Base-by-base conservation (phyloP, 2,888 invertebrate species). In the Sinohyriopsis cumingii region DNA sequence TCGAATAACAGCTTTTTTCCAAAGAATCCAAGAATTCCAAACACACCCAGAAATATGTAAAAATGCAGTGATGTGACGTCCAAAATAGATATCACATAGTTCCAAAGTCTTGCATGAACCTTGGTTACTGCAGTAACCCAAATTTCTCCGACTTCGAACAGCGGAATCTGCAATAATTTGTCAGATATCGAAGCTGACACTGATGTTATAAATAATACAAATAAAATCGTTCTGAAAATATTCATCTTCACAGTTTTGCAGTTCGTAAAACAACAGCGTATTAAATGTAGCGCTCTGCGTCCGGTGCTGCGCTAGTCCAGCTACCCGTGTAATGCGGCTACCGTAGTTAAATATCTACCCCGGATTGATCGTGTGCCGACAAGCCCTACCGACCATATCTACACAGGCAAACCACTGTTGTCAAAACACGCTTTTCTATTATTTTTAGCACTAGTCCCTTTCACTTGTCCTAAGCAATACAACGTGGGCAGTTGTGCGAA, bases 121-220 rank as follows among this genome's bases (percentile, higher is more conserved):
- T 75, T 72, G 3, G 74, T 65, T 2, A 77, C 77, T 1, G 85
- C 81, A 33, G 77, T 79, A 20, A 82, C 61, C 83, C 84, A 86
- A 24, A 83, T 62, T 57, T 78, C 79, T 5, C 85, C 83, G 19
- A 85, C 80, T 67, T 84, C 84, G 12, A 85, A 72, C 20, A 85
- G 59, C 0, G 84, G 81, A 5, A 82, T 75, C 55, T 80, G 73
- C 15, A 84, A 72, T 22, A 84, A 61, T 65, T 77, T 78, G 15
- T 84, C 81, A 1, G 82, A 77, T 18, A 84, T 65, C 1, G 79
- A 76, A 4, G 79, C 82, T 45, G 45, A 45, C 45, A 45, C 45
- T 45, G 3, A 12, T 45, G 15, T 3, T 15, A 45, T 45, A 15
- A 45, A 45, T 3, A 45, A 45, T 45, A 15, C 45, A 45, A 12